These are phyloP conservation scores for Opisthocomus hoazin DNA, from an alignment of 2,113 vertebrate species.

Conservation along the genomic window DNA sequence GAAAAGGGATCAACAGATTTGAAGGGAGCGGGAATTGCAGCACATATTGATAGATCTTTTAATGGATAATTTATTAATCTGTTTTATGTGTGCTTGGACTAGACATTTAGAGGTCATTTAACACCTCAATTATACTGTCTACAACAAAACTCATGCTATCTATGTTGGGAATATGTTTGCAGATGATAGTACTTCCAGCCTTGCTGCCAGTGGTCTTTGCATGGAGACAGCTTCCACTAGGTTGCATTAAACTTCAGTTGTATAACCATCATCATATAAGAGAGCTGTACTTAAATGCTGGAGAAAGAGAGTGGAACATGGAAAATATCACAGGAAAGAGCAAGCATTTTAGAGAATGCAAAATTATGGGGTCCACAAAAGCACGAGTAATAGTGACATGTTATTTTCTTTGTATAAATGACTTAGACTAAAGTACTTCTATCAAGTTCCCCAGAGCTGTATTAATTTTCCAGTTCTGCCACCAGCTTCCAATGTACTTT, in stretches of 20 bases:
- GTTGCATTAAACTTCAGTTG: neutral
- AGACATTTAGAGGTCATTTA: neutral
- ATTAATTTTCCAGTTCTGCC: neutral
- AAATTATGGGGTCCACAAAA: neutral
- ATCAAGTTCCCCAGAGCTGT: neutral
- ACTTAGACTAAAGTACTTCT: neutral
- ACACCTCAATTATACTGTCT: neutral
- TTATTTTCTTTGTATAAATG: neutral
- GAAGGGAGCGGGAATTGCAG: neutral
- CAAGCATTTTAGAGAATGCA: neutral
- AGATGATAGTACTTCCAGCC: neutral
- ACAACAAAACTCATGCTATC: neutral
- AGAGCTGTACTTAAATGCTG: neutral
- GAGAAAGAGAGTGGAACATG: neutral
- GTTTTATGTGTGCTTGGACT: neutral
- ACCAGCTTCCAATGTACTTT: neutral
- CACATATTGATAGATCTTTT: neutral
- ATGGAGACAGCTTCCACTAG: neutral
- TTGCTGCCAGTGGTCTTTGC: neutral
- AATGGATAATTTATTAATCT: neutral
- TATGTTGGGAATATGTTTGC: neutral
- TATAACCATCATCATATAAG: neutral
- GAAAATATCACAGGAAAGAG: neutral
- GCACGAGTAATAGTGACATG: neutral
- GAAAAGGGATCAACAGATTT: neutral